Conservation (phyloP, 2,797 vertebrate species). For the Etheostoma nigrum region DNA sequence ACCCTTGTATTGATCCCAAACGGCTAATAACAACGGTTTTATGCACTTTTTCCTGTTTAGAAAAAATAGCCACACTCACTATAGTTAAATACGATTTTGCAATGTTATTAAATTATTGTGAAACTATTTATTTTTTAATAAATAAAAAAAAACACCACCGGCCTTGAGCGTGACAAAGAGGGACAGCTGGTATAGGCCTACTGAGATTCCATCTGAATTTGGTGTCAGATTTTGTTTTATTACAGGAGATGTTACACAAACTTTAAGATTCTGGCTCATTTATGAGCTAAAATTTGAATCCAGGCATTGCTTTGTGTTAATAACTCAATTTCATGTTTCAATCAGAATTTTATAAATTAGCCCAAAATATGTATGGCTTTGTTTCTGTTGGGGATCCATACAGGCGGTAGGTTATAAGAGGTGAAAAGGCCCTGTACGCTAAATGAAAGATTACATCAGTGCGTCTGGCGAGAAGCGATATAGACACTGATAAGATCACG, state of each 20-base stretch:
- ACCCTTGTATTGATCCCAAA: constrained; percentile 41
- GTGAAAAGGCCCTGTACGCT: constrained; percentile 57
- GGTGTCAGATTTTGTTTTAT: constrained; percentile 31
- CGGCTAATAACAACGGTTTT: constrained; percentile 14
- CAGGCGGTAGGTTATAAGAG: not conserved
- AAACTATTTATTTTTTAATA: not conserved
- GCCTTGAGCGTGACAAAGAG: constrained; percentile 40
- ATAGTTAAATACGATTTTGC: not conserved
- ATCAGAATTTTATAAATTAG: not conserved
- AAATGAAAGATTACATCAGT: constrained; percentile 71
- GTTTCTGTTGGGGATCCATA: not conserved
- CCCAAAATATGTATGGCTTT: not conserved
- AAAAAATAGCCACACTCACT: constrained; percentile 45
- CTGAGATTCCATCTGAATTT: not conserved
- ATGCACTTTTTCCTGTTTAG: not conserved
- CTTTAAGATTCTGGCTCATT: not conserved
- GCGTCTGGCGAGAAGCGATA: constrained; percentile 64
- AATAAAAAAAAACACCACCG: constrained; percentile 36
- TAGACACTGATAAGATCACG: constrained; percentile 68
- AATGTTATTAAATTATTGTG: not conserved
- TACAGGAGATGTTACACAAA: not conserved
- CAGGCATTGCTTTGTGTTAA: not conserved
- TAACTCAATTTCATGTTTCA: not conserved
- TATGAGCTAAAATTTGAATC: not conserved
- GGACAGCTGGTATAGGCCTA: not conserved